Evolutionary conservation across 30 jellyfish, hydroid and myxozoan genomes (phyloP), one percentile per base, ranked within the genome.

Genomic region (Chrysaora quinquecirrha): DNA sequence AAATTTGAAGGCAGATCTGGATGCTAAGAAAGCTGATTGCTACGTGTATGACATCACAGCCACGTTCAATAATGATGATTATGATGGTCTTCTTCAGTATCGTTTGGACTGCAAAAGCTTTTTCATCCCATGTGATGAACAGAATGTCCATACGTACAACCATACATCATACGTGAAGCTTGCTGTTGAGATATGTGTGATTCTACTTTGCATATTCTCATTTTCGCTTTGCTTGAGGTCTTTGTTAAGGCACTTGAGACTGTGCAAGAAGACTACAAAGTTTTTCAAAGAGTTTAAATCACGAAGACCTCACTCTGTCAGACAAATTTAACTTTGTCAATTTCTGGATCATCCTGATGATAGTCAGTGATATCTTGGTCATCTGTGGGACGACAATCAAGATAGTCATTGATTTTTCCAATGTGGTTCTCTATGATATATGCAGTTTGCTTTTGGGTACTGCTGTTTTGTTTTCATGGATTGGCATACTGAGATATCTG

Each of bases 391-490:
- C 99, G 25, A 33, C 56, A 9, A 63, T 89, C 3, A 89, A 84
- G 30, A 84, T 84, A 21, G 49, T 48, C 3, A 84, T 84, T 25
- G 95, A 84, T 33, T 58, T 73, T 75, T 32, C 86, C 28, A 82
- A 76, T 24, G 43, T 68, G 34, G 81, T 88, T 23, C 48, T 65
- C 0, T 88, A 94, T 64, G 95, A 84, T 48, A 73, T 88, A 3
- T 87, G 97, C 76, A 87, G 96, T 32, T 18, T 94, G 85, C 94
- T 80, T 23, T 87, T 94, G 24, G 99, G 99, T 1, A 27, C 75
- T 22, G 99, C 99, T 21, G 96, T 79, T 47, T 80, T 94, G 27
- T 83, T 94, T 64, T 87, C 94, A 18, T 94, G 99, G 99, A 82
- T 94, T 83, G 99, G 99, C 43, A 87, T 88, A 23, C 75, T 94